These are phyloP conservation scores for Umimayanthus chanpuru DNA, from an alignment of 92 coral and sea anemone species.

Conservation along the genomic window DNA sequence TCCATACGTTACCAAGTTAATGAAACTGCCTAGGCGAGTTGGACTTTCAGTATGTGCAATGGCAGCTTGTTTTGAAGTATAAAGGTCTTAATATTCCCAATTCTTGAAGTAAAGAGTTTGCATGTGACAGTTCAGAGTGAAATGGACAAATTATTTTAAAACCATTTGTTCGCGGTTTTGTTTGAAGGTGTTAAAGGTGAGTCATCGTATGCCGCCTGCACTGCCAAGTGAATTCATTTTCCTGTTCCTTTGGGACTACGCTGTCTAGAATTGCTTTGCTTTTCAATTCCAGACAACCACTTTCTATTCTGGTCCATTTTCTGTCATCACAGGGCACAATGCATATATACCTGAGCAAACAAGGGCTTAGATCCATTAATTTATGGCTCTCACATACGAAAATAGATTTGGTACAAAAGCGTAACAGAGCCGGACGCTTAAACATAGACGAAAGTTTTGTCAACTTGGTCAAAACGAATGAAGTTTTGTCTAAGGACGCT, in stretches of 20 bases:
- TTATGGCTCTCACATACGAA: not conserved
- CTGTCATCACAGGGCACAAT: not conserved
- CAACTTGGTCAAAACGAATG: not conserved
- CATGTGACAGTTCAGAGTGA: not conserved
- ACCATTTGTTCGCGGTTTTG: not conserved
- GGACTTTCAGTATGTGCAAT: not conserved
- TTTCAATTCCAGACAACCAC: not conserved
- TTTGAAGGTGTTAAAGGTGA: not conserved
- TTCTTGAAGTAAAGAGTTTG: not conserved
- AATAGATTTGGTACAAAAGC: not conserved
- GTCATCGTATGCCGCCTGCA: not conserved
- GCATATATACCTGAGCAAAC: constrained; percentile 17
- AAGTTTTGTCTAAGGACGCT: not conserved
- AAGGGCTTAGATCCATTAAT: constrained; percentile 2
- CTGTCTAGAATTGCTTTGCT: not conserved
- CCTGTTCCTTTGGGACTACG: constrained; percentile 4
- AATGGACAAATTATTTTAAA: not conserved
- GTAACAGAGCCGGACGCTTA: not conserved
- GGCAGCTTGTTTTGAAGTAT: not conserved
- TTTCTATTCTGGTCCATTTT: not conserved
- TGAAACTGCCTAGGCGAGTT: not conserved
- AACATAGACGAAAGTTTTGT: not conserved
- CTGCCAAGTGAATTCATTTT: not conserved
- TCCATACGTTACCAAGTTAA: not conserved
- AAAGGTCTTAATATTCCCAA: not conserved